A percentile compares a stretch with the other conserved stretches of the same genome.
Evolutionary conservation across 2,888 invertebrate genomes (phyloP).

Genomic region (Aromia moschata): DNA sequence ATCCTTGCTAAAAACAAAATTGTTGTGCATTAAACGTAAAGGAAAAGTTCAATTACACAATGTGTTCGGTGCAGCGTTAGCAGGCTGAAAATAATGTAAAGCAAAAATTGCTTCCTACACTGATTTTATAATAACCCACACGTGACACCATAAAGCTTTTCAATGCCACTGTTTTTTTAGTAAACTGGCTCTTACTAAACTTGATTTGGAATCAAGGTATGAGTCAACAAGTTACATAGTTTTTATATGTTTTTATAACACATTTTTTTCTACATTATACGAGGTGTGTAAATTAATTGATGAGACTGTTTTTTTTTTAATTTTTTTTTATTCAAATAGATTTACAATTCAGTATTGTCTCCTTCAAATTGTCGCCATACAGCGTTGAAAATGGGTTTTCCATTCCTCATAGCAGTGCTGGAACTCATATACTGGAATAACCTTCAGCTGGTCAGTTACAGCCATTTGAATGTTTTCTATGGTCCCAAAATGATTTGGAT

Average conservation of each 20-base stretch:
- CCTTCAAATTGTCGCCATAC: no score
- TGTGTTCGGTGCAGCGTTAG: not conserved
- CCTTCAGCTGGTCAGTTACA: no score
- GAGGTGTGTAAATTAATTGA: not conserved
- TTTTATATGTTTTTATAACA: not conserved
- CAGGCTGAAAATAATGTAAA: not conserved
- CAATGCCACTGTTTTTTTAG: slow-evolving; percentile 4
- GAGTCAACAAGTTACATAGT: not conserved
- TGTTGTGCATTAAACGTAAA: not conserved
- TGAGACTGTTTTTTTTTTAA: no score
- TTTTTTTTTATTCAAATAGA: no score
- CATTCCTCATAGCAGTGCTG: no score
- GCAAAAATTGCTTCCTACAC: slow-evolving; percentile 3
- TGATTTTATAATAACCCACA: not conserved
- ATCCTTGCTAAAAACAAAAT: not conserved
- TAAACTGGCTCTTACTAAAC: not conserved
- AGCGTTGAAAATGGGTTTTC: no score
- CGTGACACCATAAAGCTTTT: slow-evolving; percentile 1
- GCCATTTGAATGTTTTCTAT: no score
- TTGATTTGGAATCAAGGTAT: not conserved
- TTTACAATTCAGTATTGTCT: no score
- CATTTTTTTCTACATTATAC: not conserved
- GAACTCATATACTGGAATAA: no score
- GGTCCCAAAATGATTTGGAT: no score
- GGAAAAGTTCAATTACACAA: not conserved